phyloP scores from a whole-genome alignment of 2,113 vertebrate genomes.

The Epinephelus fuscoguttatus region DNA sequence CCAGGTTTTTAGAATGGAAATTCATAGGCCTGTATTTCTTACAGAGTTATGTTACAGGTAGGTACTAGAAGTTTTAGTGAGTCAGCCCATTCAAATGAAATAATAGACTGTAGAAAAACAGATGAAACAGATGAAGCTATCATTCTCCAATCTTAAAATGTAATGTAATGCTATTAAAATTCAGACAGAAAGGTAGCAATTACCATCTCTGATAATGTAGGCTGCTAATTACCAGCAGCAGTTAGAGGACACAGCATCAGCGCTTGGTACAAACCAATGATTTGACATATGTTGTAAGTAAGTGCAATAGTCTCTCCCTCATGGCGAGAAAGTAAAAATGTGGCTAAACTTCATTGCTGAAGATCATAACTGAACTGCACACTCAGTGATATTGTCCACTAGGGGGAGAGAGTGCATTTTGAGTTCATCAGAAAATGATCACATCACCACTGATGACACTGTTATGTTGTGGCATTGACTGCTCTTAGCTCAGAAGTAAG shows the following conservation, averaged over 20 bases:
- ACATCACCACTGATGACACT: background rate
- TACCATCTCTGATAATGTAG: background rate
- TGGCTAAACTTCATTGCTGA: background rate
- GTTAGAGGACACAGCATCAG: background rate
- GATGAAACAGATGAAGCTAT: background rate
- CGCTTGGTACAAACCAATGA: background rate
- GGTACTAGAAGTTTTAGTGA: too few species aligned
- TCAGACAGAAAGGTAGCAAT: background rate
- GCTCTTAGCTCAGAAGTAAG: background rate
- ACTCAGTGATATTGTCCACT: slow-evolving; percentile 27
- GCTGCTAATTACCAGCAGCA: background rate
- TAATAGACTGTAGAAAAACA: background rate
- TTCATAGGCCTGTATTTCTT: background rate
- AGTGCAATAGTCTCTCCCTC: background rate
- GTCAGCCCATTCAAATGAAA: background rate
- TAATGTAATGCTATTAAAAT: background rate
- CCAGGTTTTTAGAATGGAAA: background rate
- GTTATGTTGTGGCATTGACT: background rate
- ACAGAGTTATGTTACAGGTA: background rate
- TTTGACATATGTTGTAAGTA: too few species aligned
- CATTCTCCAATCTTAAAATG: background rate
- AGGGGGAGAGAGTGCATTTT: slow-evolving; percentile 86
- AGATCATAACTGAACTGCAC: background rate
- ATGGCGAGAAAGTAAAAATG: background rate
- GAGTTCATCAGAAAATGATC: slow-evolving; percentile 40